Percentiles rank a stretch among this genome's conserved stretches.
phyloP scores from a whole-genome alignment of 2,797 vertebrate genomes.

The Dipus sagitta region DNA sequence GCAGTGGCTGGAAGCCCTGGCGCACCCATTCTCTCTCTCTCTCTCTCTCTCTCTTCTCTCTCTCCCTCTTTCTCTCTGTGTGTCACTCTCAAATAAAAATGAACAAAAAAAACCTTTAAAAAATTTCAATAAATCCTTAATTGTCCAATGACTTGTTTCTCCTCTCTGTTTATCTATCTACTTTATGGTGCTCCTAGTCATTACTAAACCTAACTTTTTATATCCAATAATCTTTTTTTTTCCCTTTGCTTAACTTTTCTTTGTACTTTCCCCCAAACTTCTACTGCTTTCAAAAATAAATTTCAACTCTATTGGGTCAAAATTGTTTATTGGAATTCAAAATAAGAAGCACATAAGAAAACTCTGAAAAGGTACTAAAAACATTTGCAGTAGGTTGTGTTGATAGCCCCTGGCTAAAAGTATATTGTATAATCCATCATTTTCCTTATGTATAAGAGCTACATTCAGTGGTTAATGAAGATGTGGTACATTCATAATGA shows the following conservation, averaged over 20 bases:
- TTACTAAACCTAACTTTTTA: background rate
- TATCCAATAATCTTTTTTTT: background rate
- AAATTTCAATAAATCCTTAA: constrained; percentile 26
- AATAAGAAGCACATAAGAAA: background rate
- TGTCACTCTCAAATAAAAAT: no score
- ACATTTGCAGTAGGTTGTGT: background rate
- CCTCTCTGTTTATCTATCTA: background rate
- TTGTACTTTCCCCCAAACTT: background rate
- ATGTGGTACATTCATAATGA: no score
- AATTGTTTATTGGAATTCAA: constrained; percentile 23
- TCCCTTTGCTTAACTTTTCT: background rate
- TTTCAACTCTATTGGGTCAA: background rate
- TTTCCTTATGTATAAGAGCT: background rate
- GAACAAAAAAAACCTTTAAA: no score
- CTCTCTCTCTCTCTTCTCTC: no score
- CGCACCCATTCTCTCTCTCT: no score
- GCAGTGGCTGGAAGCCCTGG: no score
- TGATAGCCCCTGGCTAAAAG: background rate
- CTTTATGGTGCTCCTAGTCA: background rate
- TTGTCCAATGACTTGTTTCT: background rate
- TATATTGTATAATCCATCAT: background rate
- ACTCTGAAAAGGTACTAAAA: background rate
- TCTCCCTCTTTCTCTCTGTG: no score
- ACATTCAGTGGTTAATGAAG: no score
- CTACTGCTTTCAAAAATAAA: background rate